Conservation (phyloP, 2,888 invertebrate species). For the Drosophila neoperkinsi region DNA sequence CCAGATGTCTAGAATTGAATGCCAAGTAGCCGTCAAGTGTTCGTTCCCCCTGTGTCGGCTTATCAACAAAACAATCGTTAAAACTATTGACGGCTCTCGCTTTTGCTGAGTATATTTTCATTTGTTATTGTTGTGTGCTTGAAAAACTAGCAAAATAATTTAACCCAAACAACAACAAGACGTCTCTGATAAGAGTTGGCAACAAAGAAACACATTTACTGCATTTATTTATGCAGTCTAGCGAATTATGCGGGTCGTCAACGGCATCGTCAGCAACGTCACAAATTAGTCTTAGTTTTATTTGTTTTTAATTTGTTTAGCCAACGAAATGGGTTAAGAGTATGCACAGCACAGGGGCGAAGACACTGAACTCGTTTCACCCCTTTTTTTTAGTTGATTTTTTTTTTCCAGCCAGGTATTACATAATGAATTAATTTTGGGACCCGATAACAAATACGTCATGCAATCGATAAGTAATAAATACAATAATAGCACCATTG, state of each 20-base stretch:
- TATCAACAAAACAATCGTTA: constrained; percentile 51
- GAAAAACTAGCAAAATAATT: constrained; percentile 23
- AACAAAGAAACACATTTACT: constrained; percentile 59
- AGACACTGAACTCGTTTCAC: not conserved
- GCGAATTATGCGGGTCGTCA: constrained; percentile 34
- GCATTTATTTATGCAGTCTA: constrained; percentile 59
- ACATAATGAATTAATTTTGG: constrained; percentile 48
- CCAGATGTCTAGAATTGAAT: constrained; percentile 17
- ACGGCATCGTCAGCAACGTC: constrained; percentile 14
- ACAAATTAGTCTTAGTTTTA: constrained; percentile 1
- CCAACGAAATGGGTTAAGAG: constrained; percentile 68
- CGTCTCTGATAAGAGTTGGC: constrained; percentile 53
- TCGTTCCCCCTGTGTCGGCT: constrained; percentile 29
- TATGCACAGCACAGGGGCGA: constrained; percentile 57
- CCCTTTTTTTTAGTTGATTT: not conserved
- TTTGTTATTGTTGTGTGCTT: constrained; percentile 3
- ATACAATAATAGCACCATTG: not conserved
- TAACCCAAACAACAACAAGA: constrained; percentile 25
- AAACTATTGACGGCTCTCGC: constrained; percentile 43
- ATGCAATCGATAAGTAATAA: constrained; percentile 24
- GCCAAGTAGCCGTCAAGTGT: constrained; percentile 43
- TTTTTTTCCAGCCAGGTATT: constrained; percentile 22
- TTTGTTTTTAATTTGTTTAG: constrained; percentile 38
- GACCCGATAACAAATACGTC: constrained; percentile 22
- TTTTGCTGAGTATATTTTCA: constrained; percentile 7